Conservation (phyloP, 2,113 vertebrate genomes). For the Taxidea taxus region DNA sequence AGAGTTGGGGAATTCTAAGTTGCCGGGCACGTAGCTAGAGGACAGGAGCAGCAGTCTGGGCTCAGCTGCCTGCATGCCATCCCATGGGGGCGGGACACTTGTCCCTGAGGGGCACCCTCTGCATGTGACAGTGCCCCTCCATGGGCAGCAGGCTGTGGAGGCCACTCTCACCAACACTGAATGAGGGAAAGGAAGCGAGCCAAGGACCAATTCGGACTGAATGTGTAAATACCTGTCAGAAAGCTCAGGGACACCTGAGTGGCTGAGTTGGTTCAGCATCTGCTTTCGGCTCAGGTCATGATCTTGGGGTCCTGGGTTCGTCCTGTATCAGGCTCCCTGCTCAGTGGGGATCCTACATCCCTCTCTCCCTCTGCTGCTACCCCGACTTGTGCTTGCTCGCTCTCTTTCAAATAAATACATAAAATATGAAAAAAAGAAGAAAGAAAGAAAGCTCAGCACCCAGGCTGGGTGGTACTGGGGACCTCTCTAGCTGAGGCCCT, state of each 20-base stretch:
- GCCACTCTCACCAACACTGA: not conserved
- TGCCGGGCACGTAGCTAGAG: not conserved
- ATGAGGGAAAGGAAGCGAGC: accelerated
- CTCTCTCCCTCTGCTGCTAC: not conserved
- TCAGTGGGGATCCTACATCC: not conserved
- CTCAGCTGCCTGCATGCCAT: not conserved
- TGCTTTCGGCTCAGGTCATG: not conserved
- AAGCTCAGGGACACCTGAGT: not conserved
- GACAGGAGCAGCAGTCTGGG: accelerated
- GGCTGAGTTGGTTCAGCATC: not conserved
- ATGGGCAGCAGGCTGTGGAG: accelerated
- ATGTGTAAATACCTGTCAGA: not conserved
- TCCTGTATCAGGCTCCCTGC: not conserved
- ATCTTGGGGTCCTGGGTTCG: not conserved
- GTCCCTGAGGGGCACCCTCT: not conserved
- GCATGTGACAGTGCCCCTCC: not conserved
- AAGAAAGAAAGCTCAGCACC: not conserved
- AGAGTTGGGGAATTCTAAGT: not conserved
- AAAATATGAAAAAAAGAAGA: not conserved
- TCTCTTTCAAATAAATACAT: not conserved
- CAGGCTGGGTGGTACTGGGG: not conserved
- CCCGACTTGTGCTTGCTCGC: not conserved
- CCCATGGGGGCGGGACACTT: not conserved
- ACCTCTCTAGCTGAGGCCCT: not conserved
- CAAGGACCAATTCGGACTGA: accelerated